Conservation (phyloP, 2,797 vertebrate species). For the Pampus argenteus region DNA sequence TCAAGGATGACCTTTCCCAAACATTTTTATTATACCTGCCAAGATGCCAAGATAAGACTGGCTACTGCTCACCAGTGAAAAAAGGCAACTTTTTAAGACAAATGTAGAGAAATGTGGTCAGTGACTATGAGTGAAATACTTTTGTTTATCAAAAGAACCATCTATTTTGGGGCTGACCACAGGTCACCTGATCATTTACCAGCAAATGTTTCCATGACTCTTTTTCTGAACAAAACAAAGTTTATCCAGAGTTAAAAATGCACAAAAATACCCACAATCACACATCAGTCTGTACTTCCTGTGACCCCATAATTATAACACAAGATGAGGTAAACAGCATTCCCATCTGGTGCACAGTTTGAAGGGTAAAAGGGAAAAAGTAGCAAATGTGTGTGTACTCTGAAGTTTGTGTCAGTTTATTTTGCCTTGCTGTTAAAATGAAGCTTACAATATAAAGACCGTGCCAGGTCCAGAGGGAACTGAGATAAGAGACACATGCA, state of each 20-base stretch:
- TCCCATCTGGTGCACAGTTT: slow-evolving; percentile 2
- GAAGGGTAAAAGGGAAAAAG: background rate
- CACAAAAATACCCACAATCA: background rate
- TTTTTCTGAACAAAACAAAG: background rate
- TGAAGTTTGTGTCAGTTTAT: slow-evolving; percentile 18
- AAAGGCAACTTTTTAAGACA: background rate
- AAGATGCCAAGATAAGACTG: too few species aligned
- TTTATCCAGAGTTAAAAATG: background rate
- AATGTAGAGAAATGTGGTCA: background rate
- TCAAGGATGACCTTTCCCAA: background rate
- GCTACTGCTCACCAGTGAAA: too few species aligned
- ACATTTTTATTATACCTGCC: too few species aligned
- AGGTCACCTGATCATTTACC: background rate
- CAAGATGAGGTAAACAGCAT: slow-evolving; percentile 10
- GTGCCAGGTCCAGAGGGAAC: slow-evolving; percentile 10
- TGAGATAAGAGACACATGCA: slow-evolving; percentile 36
- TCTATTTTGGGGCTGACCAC: background rate
- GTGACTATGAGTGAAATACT: background rate
- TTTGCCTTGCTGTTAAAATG: slow-evolving; percentile 28
- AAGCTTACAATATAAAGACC: slow-evolving; percentile 22
- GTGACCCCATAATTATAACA: background rate
- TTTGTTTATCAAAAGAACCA: background rate
- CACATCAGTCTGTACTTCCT: background rate
- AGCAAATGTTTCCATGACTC: background rate
- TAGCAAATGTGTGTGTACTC: background rate